A percentile compares a stretch with the other conserved stretches of the same genome.
phyloP scores from a whole-genome alignment of 2,888 invertebrate genomes.

The Sycophila texana region DNA sequence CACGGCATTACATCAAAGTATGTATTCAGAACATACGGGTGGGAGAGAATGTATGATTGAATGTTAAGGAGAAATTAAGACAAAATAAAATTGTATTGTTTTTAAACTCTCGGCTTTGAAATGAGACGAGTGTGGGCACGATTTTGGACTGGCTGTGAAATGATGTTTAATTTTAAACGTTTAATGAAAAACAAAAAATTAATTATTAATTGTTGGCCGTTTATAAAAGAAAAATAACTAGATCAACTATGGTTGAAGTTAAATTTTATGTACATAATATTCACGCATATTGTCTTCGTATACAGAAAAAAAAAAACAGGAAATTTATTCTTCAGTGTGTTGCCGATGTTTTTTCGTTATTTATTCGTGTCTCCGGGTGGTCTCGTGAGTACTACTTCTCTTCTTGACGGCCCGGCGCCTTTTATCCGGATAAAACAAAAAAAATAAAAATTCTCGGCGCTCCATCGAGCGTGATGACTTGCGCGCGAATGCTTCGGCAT shows the following conservation, averaged over 20 bases:
- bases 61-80: constrained; percentile 12
- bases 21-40: constrained; percentile 25
- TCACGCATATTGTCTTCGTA: constrained; percentile 42
- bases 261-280: constrained; percentile 51
- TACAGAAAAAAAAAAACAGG: constrained; percentile 21
- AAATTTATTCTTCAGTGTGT: constrained; percentile 42
- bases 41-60: constrained; percentile 20
- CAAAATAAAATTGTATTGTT: constrained; percentile 28
- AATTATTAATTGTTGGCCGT: constrained; percentile 48
- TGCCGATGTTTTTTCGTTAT: constrained; percentile 51
- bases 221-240: constrained; percentile 37
- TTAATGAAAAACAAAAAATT: constrained; percentile 57
- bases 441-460: constrained; percentile 24
- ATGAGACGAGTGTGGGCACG: constrained; percentile 22
- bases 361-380: constrained; percentile 45
- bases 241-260: constrained; percentile 45
- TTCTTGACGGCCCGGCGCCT: constrained; percentile 41
- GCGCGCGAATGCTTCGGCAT: background rate
- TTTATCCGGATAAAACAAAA: constrained; percentile 32
- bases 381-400: constrained; percentile 36
- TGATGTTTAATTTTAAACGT: constrained; percentile 64
- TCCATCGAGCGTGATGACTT: constrained; percentile 12
- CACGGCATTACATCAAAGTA: constrained; percentile 21
- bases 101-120: constrained; percentile 30
- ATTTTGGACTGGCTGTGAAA: constrained; percentile 71